Evolutionary conservation across 2,797 vertebrate genomes (phyloP).

Genomic region (Neosilurus hyrtlii): DNA sequence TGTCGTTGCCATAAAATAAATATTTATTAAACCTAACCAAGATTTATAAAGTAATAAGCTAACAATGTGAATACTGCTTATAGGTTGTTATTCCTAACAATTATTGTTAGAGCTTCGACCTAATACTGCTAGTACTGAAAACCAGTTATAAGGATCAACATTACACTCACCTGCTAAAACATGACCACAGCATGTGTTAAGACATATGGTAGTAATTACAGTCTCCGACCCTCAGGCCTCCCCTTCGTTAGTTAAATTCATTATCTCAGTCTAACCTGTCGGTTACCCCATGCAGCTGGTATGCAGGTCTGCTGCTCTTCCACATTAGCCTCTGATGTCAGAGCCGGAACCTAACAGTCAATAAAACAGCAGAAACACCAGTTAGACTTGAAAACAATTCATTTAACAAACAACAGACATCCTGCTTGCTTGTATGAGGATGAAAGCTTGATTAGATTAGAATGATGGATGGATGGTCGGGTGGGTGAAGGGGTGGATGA

Average conservation of each 20-base stretch:
- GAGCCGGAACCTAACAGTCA: conserved; percentile 39
- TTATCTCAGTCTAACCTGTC: conserved; percentile 41
- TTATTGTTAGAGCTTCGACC: background rate
- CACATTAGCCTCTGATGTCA: conserved; percentile 29
- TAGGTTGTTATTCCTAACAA: background rate
- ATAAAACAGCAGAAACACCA: conserved; percentile 40
- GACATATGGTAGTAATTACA: conserved; percentile 50
- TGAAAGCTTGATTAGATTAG: conserved; percentile 38
- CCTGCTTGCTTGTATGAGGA: conserved; percentile 39
- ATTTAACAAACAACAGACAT: conserved; percentile 44
- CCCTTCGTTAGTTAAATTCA: conserved; percentile 47
- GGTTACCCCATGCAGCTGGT: conserved; percentile 43
- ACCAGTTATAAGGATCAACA: background rate
- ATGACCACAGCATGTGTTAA: background rate
- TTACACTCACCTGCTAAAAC: background rate
- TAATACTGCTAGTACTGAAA: background rate
- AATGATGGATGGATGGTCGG: conserved; percentile 9
- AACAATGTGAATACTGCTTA: background rate
- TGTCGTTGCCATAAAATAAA: too few relatives aligned
- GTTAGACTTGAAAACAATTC: conserved; percentile 44
- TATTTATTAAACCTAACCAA: background rate
- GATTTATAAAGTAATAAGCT: background rate
- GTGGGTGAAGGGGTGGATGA: conserved; percentile 8
- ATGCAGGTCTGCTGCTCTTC: conserved; percentile 24
- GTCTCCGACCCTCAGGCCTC: conserved; percentile 48